Base-by-base conservation (phyloP, 2,797 vertebrate genomes). In the Notolabrus celidotus region DNA sequence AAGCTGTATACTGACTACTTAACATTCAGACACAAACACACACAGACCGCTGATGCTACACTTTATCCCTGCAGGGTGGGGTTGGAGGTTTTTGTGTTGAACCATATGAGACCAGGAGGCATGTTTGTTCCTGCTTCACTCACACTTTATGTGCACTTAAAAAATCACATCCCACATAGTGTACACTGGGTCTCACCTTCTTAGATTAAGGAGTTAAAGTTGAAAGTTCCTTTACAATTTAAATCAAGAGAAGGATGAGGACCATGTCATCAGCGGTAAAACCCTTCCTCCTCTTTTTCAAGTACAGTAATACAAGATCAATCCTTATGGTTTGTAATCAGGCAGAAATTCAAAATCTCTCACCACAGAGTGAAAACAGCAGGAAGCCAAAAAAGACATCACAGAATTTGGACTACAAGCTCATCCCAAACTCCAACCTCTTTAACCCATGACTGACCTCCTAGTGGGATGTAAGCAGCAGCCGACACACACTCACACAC, bases 371-470 rank as follows among this genome's bases (percentile, higher is more conserved):
- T 23, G 43, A 45, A 56, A 70, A 57, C 43, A 65, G 67, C 60
- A 69, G 66, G 65, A 69, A 75, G 31, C 38, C 34, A 55, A 52
- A 76, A 71, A 50, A 43, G 62, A 77, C 53, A 57, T 38, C 36
- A 39, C n/a, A 20, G 59, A 52, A 79, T 49, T 33, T 23, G 56
- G 39, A 23, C 66, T 19, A 17, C 39, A 2, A 5, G 41, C 82
- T 74, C 73, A 80, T 76, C 78, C 74, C 23, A 69, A 78, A 61
- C 61, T 67, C 38, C 25, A 74, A 81, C 67, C 65, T 75, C 80
- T 77, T 85, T 84, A 82, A 83, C 80, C 77, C 71, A 63, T 51
- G 0, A 0, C 46, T 74, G 75, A 79, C 67, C 77, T 60, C 77
- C 23, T 67, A 27, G 62, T 20, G 59, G 72, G 71, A 29, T 19